Percentiles rank a stretch among this genome's conserved stretches.
Evolutionary conservation across 2,888 invertebrate species (phyloP).

Genomic region (Andrena minutula): DNA sequence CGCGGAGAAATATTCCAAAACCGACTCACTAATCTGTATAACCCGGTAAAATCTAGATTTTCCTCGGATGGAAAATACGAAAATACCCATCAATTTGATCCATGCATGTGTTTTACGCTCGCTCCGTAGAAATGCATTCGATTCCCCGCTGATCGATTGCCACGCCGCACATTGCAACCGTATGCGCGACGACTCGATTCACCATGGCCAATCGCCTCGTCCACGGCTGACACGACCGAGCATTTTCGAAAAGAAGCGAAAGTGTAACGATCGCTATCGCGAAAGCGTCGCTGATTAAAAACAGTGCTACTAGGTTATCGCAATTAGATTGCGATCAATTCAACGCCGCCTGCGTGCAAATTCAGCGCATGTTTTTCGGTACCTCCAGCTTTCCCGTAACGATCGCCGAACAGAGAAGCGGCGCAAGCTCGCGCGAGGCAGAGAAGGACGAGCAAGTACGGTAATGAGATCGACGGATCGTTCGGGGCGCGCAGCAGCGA

Average conservation of each 20-base stretch:
- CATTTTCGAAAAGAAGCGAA: constrained; percentile 45
- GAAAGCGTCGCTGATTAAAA: constrained; percentile 57
- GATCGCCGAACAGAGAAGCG: too few species aligned
- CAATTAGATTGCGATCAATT: constrained; percentile 42
- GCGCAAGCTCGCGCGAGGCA: too few species aligned
- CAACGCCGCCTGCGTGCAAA: neutral
- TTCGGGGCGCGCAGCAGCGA: neutral
- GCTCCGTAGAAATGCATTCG: too few species aligned
- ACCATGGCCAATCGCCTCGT: constrained; percentile 4
- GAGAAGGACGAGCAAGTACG: too few species aligned
- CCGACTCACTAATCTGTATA: too few species aligned
- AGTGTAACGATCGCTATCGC: constrained; percentile 54
- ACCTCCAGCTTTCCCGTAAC: neutral
- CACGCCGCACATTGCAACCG: constrained; percentile 6
- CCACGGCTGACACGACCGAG: neutral
- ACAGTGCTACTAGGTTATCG: constrained; percentile 41
- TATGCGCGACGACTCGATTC: constrained; percentile 2
- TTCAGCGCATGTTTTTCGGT: neutral
- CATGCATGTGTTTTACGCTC: too few species aligned
- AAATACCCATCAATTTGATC: too few species aligned
- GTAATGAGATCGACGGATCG: neutral
- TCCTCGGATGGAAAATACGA: too few species aligned
- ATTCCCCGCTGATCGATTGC: neutral
- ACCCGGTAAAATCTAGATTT: too few species aligned
- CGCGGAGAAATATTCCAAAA: too few species aligned